Conservation (phyloP, 2,888 invertebrate genomes). For the Eueremaeus valkanovi region DNA sequence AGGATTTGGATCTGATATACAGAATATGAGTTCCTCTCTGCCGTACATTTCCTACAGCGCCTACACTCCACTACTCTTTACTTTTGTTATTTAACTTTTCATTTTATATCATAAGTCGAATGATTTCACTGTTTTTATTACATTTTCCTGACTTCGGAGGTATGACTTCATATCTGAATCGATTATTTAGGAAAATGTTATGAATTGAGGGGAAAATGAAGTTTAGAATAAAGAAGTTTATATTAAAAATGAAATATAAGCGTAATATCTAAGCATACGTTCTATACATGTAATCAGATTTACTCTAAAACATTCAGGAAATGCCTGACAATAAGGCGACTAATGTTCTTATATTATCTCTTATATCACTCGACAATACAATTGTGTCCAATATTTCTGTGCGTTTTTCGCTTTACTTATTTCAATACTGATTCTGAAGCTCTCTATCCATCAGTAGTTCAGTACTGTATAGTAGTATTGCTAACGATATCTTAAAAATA, state of each 20-base stretch:
- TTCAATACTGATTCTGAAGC: no score
- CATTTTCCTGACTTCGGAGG: constrained; percentile 25
- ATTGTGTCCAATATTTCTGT: no score
- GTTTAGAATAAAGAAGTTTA: not conserved
- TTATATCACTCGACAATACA: no score
- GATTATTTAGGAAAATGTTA: constrained; percentile 2
- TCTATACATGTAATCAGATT: no score
- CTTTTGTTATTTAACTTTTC: constrained; percentile 5
- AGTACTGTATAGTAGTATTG: no score
- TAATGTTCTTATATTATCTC: not conserved
- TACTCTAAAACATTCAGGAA: not conserved
- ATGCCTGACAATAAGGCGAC: not conserved
- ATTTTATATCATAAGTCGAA: constrained; percentile 13
- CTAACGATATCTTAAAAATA: no score
- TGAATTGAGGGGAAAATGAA: not conserved
- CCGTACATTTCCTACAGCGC: not conserved
- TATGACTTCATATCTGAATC: constrained; percentile 2
- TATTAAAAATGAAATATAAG: not conserved
- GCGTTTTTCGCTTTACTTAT: no score
- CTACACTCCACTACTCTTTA: not conserved
- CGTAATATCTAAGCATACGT: not conserved
- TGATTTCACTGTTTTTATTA: constrained; percentile 21
- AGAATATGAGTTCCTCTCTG: not conserved
- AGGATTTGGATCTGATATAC: not conserved
- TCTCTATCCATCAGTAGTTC: no score